Percentiles rank a stretch among this genome's conserved stretches.
Conservation (phyloP, 2,797 vertebrate species). For the Sebastes baramenuke region DNA sequence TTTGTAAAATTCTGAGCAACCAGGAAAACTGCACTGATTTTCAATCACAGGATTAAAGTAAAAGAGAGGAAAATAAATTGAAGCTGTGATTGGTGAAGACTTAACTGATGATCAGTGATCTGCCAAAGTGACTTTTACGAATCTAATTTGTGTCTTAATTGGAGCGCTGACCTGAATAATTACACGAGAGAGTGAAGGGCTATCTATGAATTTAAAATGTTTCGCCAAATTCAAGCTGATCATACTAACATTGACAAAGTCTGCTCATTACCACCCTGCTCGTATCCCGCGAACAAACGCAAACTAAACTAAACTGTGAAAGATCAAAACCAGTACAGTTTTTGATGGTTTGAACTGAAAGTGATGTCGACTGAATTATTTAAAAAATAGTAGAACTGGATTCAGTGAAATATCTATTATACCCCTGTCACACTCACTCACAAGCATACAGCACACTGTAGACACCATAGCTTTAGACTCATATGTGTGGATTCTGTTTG, state of each 20-base stretch:
- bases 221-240: constrained; percentile 60
- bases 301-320: constrained; percentile 58
- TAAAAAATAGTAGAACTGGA: constrained; percentile 62
- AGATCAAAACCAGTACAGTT: constrained; percentile 79
- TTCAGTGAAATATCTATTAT: constrained; percentile 67
- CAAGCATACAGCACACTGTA: constrained; percentile 54
- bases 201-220: constrained; percentile 46
- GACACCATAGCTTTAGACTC: constrained; percentile 69
- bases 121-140: constrained; percentile 54
- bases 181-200: constrained; percentile 50
- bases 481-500: constrained; percentile 66
- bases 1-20: constrained; percentile 74
- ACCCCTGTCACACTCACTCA: constrained; percentile 49
- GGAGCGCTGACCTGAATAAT: constrained; percentile 51
- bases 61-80: constrained; percentile 39
- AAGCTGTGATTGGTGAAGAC: constrained; percentile 55
- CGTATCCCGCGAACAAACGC: constrained; percentile 20
- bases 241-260: constrained; percentile 36
- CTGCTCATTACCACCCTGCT: constrained; percentile 52
- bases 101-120: constrained; percentile 28
- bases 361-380: constrained; percentile 69
- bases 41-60: constrained; percentile 60
- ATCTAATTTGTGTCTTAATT: constrained; percentile 66
- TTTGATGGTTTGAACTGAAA: constrained; percentile 71
- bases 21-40: constrained; percentile 85